These are phyloP conservation scores for Myiopsitta monachus DNA, from an alignment of 2,113 vertebrate species.

Conservation along the genomic window DNA sequence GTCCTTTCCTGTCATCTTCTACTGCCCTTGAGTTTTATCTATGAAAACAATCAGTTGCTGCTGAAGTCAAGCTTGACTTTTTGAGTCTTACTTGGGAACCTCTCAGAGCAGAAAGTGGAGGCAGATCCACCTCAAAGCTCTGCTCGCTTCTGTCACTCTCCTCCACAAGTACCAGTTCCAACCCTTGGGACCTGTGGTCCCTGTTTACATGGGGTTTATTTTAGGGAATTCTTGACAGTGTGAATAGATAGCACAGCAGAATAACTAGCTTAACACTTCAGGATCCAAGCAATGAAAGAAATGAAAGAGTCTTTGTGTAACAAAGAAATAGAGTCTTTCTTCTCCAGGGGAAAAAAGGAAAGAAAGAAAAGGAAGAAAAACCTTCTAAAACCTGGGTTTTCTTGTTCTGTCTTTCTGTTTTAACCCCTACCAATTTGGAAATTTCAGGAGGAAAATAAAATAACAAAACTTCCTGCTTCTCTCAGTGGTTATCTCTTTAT, in stretches of 20 bases:
- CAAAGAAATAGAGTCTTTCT: not conserved
- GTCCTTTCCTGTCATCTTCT: not conserved
- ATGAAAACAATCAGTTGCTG: not conserved
- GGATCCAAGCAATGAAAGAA: not conserved
- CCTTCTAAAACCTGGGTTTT: not conserved
- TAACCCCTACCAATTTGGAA: not conserved
- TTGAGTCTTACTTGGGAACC: not conserved
- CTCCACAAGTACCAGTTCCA: not conserved
- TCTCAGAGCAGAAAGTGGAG: not conserved
- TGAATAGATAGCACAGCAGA: not conserved
- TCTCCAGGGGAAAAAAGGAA: not conserved
- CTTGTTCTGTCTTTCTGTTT: not conserved
- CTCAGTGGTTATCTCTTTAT: not conserved
- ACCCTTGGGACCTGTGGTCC: not conserved
- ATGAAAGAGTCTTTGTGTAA: not conserved
- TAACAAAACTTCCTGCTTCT: not conserved
- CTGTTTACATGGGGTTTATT: not conserved
- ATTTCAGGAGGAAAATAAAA: not conserved
- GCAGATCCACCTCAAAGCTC: not conserved
- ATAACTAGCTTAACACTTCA: not conserved
- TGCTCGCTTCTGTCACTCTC: not conserved
- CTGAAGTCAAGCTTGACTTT: not conserved
- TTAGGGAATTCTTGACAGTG: not conserved
- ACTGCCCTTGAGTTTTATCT: not conserved
- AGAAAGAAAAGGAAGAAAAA: not conserved